A percentile compares a stretch with the other conserved stretches of the same genome.
phyloP scores from a whole-genome alignment of 2,888 invertebrate genomes.

The Lacanobia wlatinum region DNA sequence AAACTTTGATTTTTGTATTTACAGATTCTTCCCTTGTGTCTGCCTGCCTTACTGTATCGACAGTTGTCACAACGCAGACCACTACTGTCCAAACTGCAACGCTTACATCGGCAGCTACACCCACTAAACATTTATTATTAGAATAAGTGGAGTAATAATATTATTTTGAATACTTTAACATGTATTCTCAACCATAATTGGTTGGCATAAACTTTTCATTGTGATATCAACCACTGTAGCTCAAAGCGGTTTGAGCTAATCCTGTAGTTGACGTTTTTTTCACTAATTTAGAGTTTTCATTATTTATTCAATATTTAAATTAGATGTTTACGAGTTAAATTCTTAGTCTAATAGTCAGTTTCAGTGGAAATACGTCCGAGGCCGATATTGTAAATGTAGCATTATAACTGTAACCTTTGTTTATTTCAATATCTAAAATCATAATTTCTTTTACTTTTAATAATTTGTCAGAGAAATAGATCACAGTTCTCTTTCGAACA shows the following conservation, averaged over 20 bases:
- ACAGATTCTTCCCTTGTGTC: conserved; percentile 89
- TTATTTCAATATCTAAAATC: not conserved
- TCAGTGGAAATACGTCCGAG: not conserved
- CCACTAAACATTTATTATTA: conserved; percentile 18
- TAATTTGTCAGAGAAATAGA: no score
- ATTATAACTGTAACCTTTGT: not conserved
- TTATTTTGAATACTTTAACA: not conserved
- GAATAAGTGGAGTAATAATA: conserved; percentile 4
- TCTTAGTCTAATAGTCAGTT: not conserved
- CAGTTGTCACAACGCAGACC: conserved; percentile 88
- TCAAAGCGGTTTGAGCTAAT: conserved; percentile 1
- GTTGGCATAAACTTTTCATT: not conserved
- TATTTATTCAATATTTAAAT: not conserved
- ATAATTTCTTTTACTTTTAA: no score
- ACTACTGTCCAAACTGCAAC: conserved; percentile 91
- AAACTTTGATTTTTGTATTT: conserved; percentile 50
- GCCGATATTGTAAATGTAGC: not conserved
- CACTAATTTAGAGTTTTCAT: not conserved
- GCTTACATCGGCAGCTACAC: conserved; percentile 88
- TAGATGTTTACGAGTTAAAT: not conserved
- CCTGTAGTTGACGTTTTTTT: not conserved
- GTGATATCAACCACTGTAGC: not conserved
- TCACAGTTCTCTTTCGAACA: no score
- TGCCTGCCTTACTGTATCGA: conserved; percentile 90
- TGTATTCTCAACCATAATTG: not conserved